Evolutionary conservation across 2,113 vertebrate species (phyloP), one percentile per base, ranked within the genome.

Genomic region (Hyperoodon ampullatus): DNA sequence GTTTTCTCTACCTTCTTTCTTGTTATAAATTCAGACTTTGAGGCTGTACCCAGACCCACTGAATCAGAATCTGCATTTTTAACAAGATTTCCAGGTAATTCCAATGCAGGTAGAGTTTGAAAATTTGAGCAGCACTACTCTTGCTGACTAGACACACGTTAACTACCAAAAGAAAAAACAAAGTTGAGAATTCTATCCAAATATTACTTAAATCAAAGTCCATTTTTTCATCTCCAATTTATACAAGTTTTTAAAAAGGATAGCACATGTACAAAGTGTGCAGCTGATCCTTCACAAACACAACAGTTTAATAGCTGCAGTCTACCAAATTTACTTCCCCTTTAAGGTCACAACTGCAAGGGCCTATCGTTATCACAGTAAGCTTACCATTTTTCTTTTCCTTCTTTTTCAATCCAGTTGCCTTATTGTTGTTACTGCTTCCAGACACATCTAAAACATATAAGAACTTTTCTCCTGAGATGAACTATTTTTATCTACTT

Each of bases 401-500:
- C n/a, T 77, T 44, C 30, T 35, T 94, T 94, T 77, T 50, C 18
- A 81, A 35, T 50, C 24, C 44, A 65, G 78, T 39, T 71, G 30
- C 92, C 42, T 95, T 72, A 39, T 14, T 12, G 13, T 33, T 4
- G 2, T 85, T 53, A 68, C 58, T 78, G 53, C 26, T 87, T 90
- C n/a, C 33, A 82, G 80, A 66, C 8, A 28, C n/a, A 71, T 66
- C 55, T 90, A 93, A 60, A 90, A 81, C 42, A 95, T 8, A 96
- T 3, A 78, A 89, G 53, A 77, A 44, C 3, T 90, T 74, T 88
- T 55, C 70, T 85, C 33, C 30, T 61, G 18, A 87, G 58, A 63
- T n/a, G 35, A 47, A 83, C 71, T 55, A 74, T 44, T 75, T 71
- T 72, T 90, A 15, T 44, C n/a, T 87, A 44, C 19, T 90, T 35